phyloP scores from a whole-genome alignment of 2,797 vertebrate species.

The Tinamus major region DNA sequence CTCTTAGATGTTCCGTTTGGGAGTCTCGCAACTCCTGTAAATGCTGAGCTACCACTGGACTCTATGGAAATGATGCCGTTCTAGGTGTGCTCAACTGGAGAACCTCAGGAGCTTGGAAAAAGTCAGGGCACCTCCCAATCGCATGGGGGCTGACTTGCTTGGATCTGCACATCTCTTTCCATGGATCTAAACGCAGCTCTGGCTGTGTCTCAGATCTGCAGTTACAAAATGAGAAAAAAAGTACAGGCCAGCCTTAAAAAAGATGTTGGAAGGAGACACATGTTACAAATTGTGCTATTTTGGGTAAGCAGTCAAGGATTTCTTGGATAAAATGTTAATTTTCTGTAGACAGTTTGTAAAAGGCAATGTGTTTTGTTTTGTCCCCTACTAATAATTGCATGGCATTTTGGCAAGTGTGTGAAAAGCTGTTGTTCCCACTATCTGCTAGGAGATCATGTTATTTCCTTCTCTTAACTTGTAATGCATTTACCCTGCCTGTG shows the following conservation, averaged over 20 bases:
- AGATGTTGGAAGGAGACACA: background rate
- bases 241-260: background rate
- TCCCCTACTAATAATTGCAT: background rate
- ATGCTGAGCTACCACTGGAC: too few relatives aligned
- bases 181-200: background rate
- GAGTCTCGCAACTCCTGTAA: too few relatives aligned
- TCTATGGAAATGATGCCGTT: too few relatives aligned
- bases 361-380: background rate
- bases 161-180: background rate
- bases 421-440: conserved; percentile 2
- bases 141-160: background rate
- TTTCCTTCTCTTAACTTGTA: conserved; percentile 37
- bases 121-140: too few relatives aligned
- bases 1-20: too few relatives aligned
- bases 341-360: background rate
- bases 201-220: background rate
- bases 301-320: background rate
- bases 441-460: conserved; percentile 50
- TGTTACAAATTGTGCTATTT: background rate
- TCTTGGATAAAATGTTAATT: background rate
- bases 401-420: conserved; percentile 7
- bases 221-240: background rate
- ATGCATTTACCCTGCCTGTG: conserved; percentile 42
- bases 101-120: too few relatives aligned
- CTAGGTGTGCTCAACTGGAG: too few relatives aligned